Evolutionary conservation across 2,888 invertebrate genomes (phyloP).

Genomic region (Callyntrura sp.): DNA sequence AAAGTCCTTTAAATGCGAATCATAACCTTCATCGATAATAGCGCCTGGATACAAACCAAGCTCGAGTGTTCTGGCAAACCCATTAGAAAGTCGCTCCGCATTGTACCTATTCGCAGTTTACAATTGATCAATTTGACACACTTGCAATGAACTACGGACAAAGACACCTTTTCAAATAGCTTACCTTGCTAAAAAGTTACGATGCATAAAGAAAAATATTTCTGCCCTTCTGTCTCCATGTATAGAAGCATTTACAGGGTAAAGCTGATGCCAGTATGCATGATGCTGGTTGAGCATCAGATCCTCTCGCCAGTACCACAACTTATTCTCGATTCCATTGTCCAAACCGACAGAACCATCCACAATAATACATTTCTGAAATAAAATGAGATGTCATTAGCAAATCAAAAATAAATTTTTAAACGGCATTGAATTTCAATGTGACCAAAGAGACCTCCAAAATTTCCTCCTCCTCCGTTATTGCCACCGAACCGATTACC

Average conservation of each 20-base stretch:
- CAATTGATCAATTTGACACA: no score
- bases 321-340: conserved; percentile 68
- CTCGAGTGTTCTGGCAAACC: conserved; percentile 46
- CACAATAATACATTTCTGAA: conserved; percentile 66
- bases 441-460: no score
- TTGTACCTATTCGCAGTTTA: conserved; percentile 72
- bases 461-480: not conserved
- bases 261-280: conserved; percentile 61
- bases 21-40: conserved; percentile 55
- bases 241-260: conserved; percentile 36
- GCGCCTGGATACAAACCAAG: conserved; percentile 33
- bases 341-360: conserved; percentile 70
- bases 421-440: no score
- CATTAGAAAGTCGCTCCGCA: conserved; percentile 69
- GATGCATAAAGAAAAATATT: conserved; percentile 62
- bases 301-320: conserved; percentile 72
- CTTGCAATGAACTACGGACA: conserved; percentile 9
- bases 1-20: conserved; percentile 63
- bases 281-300: conserved; percentile 72
- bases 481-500: not conserved
- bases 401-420: no score
- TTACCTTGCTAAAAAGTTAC: conserved; percentile 48
- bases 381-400: no score
- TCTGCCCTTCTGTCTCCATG: conserved; percentile 56
- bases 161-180: no score